These are phyloP conservation scores for Dipodomys spectabilis DNA, from an alignment of 2,113 vertebrate species.

Conservation along the genomic window DNA sequence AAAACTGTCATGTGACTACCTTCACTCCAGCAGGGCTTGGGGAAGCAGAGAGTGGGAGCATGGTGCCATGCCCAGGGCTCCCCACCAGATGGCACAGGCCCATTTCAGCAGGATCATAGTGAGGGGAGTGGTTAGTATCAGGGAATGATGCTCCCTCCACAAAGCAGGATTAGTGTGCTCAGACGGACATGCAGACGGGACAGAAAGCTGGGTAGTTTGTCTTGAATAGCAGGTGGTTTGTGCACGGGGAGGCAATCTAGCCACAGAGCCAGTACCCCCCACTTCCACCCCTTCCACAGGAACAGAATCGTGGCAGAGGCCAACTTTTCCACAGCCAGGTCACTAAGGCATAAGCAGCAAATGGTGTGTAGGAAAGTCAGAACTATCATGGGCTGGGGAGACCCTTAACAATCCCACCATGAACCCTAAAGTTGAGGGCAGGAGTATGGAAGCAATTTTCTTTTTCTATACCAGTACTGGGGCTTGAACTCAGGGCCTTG, in stretches of 20 bases:
- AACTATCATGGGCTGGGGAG: neutral
- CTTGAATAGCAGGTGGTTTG: neutral
- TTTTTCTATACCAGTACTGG: neutral
- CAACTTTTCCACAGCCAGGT: neutral
- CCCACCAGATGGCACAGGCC: neutral
- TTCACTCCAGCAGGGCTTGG: neutral
- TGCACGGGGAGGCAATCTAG: neutral
- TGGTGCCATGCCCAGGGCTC: neutral
- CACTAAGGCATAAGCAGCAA: neutral
- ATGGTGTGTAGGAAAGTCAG: neutral
- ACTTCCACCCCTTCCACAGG: neutral
- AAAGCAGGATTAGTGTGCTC: constrained; percentile 72
- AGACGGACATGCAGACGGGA: constrained; percentile 64
- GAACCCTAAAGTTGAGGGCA: neutral
- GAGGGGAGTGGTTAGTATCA: constrained; percentile 51
- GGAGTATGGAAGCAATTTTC: neutral
- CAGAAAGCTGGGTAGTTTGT: neutral
- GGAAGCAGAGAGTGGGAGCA: neutral
- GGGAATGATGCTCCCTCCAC: constrained; percentile 23
- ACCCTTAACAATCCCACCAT: neutral
- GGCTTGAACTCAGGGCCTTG: too few relatives aligned
- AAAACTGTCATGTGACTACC: neutral
- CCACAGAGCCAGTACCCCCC: neutral
- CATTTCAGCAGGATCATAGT: neutral
- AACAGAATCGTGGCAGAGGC: neutral